Conservation (phyloP, 2,888 invertebrate genomes). For the Nesidiocoris tenuis region DNA sequence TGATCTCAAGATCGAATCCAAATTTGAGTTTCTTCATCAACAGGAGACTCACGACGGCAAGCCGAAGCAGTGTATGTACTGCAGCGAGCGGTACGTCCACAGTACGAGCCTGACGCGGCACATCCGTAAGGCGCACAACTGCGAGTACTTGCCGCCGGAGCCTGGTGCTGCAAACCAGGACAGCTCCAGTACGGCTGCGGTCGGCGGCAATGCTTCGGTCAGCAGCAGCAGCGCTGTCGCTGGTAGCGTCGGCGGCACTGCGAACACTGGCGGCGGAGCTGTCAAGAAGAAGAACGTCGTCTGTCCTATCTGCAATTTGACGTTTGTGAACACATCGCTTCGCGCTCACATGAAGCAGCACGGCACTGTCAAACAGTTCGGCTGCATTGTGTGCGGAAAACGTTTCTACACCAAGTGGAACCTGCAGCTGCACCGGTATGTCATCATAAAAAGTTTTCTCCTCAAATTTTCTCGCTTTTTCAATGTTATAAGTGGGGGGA, state of each 20-base stretch:
- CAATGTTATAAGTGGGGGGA: no score
- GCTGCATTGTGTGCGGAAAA: slow-evolving; percentile 80
- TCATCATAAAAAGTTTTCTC: no score
- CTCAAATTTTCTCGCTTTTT: no score
- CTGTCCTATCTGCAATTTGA: slow-evolving; percentile 76
- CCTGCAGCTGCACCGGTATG: slow-evolving; percentile 72
- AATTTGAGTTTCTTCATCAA: neutral
- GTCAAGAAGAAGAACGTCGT: slow-evolving; percentile 64
- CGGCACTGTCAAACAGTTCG: slow-evolving; percentile 71
- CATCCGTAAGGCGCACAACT: slow-evolving; percentile 54
- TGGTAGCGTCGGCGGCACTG: neutral
- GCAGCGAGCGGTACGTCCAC: slow-evolving; percentile 84
- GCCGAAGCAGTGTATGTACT: slow-evolving; percentile 80
- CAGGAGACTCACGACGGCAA: slow-evolving; percentile 75
- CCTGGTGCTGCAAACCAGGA: slow-evolving; percentile 1
- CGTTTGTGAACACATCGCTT: slow-evolving; percentile 75
- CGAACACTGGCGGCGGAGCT: slow-evolving; percentile 6
- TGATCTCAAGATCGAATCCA: neutral
- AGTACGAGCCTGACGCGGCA: slow-evolving; percentile 79
- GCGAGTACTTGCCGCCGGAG: slow-evolving; percentile 49
- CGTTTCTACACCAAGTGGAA: slow-evolving; percentile 88
- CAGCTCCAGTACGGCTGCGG: neutral
- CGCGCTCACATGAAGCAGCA: slow-evolving; percentile 66
- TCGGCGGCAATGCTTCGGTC: neutral
- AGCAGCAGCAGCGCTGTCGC: neutral